Evolutionary conservation across 2,113 vertebrate species (phyloP).

Genomic region (Pteropus alecto): DNA sequence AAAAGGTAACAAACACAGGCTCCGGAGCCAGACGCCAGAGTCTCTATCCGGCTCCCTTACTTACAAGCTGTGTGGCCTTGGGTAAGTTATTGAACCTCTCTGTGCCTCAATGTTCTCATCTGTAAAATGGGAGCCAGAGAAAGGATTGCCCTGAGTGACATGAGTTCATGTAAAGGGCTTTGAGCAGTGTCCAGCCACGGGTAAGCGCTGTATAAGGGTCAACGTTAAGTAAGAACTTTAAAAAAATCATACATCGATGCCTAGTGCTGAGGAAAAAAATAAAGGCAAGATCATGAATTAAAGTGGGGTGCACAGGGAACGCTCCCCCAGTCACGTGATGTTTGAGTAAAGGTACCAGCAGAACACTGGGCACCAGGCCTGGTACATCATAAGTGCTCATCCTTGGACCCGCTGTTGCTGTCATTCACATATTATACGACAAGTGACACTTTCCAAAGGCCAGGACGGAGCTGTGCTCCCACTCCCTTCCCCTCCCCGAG

Average conservation of each 20-base stretch:
- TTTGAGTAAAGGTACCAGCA: fast-evolving
- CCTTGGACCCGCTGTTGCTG: fast-evolving
- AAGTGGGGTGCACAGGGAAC: fast-evolving
- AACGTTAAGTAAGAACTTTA: neutral
- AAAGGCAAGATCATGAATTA: fast-evolving
- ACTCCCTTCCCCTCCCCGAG: fast-evolving
- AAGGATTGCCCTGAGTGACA: neutral
- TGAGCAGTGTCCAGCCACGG: neutral
- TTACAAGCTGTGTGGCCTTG: neutral
- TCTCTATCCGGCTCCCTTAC: neutral
- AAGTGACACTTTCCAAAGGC: neutral
- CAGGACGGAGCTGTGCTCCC: neutral
- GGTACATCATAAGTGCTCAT: fast-evolving
- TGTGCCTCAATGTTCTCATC: neutral
- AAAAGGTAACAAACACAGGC: fast-evolving
- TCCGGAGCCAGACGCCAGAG: neutral
- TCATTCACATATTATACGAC: fast-evolving
- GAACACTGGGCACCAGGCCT: neutral
- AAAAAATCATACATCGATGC: neutral
- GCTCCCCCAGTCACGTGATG: neutral
- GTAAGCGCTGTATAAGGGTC: fast-evolving
- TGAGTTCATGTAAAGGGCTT: neutral
- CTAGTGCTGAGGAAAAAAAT: neutral
- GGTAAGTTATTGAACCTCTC: neutral
- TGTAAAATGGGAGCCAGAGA: neutral